phyloP scores from a whole-genome alignment of 1,140 invertebrate genomes.

The Tachypleus tridentatus region DNA sequence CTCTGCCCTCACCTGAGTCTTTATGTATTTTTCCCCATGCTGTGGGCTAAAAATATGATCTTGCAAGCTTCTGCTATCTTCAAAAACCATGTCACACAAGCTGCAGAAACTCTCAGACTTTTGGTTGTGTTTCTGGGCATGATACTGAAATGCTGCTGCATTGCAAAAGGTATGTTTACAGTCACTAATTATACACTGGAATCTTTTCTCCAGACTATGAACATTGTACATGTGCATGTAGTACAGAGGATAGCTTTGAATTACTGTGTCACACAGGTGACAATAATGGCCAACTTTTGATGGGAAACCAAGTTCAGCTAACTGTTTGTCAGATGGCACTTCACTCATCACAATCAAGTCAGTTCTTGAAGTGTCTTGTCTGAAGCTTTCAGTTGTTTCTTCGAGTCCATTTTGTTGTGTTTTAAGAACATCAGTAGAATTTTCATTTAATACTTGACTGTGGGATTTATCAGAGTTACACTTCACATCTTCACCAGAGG shows the following conservation, averaged over 20 bases:
- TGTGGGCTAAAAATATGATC: conserved; percentile 25
- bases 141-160: conserved; percentile 21
- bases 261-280: conserved; percentile 26
- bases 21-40: conserved; percentile 27
- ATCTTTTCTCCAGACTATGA: conserved; percentile 25
- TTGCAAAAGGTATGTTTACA: conserved; percentile 24
- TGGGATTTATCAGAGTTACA: too few species aligned
- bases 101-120: conserved; percentile 20
- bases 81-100: conserved; percentile 27
- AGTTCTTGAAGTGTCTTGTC: too few species aligned
- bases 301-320: conserved; percentile 25
- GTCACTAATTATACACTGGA: conserved; percentile 25
- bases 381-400: too few species aligned
- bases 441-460: too few species aligned
- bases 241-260: conserved; percentile 26
- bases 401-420: too few species aligned
- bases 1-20: conserved; percentile 16
- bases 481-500: too few species aligned
- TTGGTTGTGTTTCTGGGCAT: conserved; percentile 21
- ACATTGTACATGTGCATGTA: conserved; percentile 29
- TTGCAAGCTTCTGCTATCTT: conserved; percentile 23
- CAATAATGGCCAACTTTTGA: conserved; percentile 27
- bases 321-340: conserved; percentile 21
- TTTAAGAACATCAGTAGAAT: too few species aligned
- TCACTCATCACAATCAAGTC: background rate